Base-by-base conservation (phyloP, 1,140 invertebrate species). In the Platyura marginata region DNA sequence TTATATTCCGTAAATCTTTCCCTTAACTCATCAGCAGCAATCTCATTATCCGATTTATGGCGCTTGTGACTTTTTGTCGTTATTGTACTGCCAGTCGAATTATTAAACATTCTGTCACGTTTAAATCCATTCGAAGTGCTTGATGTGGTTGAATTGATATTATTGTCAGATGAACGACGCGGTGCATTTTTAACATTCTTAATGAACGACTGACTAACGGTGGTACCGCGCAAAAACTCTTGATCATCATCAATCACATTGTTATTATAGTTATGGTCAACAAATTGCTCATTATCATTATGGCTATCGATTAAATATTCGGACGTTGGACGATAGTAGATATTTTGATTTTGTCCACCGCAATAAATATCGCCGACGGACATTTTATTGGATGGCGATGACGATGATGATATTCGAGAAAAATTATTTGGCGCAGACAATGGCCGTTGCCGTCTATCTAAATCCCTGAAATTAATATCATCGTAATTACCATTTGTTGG, bases 141-240 rank as follows among this genome's bases (percentile, higher is more conserved):
- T 20, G 16, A 20, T 23, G 19, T 36, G 20, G 11, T 36, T 20
- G 18, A 18, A 36, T 9, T 18, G n/a, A 5, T 20, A 43, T 22
- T 20, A 13, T 43, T 43, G 15, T 13, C 21, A 5, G 15, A 18
- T 32, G 18, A 19, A 16, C n/a, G 40, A 29, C 29, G 32, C 34
- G 15, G 25, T 20, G 5, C 16, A 18, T 18, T 38, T 38, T 38
- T 38, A n/a, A 42, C 23, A 42, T 42, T 46, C 42, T 46, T 46
- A 13, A 60, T 58, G 41, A 61, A 61, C 19, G 59, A 61, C 40
- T 61, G 56, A 37, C 58, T 61, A 1, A 61, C 39, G 3, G 58
- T 61, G 10, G 59, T 55, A 33, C 58, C 58, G 3, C 58, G 48
- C 42, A 59, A 51, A 29, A 61, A 59, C 44, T 56, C 56, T 18